These are phyloP conservation scores for Nephila pilipes DNA, from an alignment of 1,140 invertebrate genomes.

Conservation along the genomic window DNA sequence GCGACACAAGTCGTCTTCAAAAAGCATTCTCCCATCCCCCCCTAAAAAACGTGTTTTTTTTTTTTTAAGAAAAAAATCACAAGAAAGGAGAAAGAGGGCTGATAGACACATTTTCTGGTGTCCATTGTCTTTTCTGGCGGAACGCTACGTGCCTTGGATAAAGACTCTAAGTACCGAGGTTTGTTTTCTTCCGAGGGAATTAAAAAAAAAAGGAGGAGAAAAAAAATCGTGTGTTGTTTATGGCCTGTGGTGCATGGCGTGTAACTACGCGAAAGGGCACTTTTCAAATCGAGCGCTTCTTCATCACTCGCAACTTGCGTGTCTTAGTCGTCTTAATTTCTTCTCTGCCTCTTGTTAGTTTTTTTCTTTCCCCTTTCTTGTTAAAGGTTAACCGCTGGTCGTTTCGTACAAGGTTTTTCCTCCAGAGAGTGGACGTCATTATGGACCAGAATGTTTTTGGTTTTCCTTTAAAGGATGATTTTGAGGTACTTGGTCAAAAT, in stretches of 20 bases:
- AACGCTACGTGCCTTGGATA: slow-evolving; percentile 19
- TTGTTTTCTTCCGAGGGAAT: background rate
- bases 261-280: background rate
- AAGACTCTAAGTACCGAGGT: background rate
- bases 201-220: background rate
- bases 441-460: no score
- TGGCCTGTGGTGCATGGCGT: background rate
- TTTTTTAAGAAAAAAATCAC: background rate
- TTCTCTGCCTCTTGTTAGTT: background rate
- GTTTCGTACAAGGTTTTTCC: background rate
- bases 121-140: background rate
- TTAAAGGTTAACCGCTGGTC: background rate
- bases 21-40: background rate
- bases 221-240: background rate
- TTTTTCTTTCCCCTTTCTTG: background rate
- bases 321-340: slow-evolving; percentile 4
- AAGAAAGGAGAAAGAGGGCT: background rate
- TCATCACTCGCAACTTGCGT: background rate
- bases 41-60: no score
- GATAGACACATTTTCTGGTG: slow-evolving; percentile 5
- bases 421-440: no score
- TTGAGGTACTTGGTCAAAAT: no score
- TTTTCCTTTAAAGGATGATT: no score
- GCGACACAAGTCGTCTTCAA: background rate
- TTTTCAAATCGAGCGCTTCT: background rate